A percentile compares a stretch with the other conserved stretches of the same genome.
These are phyloP conservation scores for Sebastiscus albofasciatus DNA, from an alignment of 2,797 vertebrate genomes.

Conservation along the genomic window DNA sequence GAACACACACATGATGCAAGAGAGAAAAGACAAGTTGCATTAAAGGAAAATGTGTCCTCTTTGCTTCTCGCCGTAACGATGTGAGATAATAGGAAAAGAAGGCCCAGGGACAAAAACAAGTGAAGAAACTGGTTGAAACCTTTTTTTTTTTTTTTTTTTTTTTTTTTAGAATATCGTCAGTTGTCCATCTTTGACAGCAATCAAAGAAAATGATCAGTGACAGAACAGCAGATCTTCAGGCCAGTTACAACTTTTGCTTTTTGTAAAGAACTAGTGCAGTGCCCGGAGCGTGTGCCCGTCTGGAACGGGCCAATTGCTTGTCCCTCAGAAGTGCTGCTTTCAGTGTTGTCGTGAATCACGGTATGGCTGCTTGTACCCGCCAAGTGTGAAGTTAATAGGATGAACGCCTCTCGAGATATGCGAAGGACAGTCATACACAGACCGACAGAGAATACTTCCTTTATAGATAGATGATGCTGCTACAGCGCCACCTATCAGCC, in stretches of 20 bases:
- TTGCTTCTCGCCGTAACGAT: neutral
- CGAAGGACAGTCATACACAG: no score
- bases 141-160: neutral
- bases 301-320: no score
- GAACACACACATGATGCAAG: neutral
- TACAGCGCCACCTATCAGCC: no score
- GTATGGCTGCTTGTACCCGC: no score
- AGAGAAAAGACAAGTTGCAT: neutral
- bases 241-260: neutral
- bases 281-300: accelerated
- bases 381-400: no score
- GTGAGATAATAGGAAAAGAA: neutral
- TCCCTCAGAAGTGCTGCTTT: no score
- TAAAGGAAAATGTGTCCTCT: neutral
- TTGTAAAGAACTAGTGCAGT: no score
- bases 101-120: neutral
- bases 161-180: neutral
- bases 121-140: neutral
- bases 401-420: no score
- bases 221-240: neutral
- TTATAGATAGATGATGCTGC: no score
- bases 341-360: no score
- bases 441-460: no score
- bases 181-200: neutral
- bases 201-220: neutral